Evolutionary conservation across 2,797 vertebrate species (phyloP).

Genomic region (Diceros bicornis): DNA sequence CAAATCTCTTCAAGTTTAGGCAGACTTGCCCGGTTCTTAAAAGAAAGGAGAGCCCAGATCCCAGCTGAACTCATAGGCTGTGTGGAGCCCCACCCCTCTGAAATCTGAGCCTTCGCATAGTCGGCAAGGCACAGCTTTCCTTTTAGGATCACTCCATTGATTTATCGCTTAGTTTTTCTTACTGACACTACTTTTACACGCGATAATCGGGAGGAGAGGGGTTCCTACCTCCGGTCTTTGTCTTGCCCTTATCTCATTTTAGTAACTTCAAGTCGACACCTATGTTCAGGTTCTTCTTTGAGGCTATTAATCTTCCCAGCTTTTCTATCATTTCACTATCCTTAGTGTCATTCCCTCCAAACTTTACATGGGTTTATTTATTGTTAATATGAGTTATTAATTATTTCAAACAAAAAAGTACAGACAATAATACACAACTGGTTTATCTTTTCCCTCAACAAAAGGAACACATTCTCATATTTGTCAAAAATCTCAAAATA

Average conservation of each 20-base stretch:
- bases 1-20: background rate
- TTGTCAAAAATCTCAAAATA: background rate
- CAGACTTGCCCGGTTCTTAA: background rate
- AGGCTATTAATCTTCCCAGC: background rate
- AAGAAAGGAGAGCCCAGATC: background rate
- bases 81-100: no score
- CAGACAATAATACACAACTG: background rate
- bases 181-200: background rate
- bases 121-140: background rate
- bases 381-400: background rate
- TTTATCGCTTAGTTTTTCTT: background rate
- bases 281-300: background rate
- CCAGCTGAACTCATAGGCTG: background rate
- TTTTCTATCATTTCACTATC: background rate
- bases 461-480: background rate
- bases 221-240: background rate
- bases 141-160: background rate
- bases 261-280: background rate
- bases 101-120: background rate
- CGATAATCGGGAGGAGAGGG: no score
- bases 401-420: background rate
- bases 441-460: background rate
- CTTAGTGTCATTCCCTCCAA: background rate
- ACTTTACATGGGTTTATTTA: background rate
- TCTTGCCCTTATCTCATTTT: background rate